These are phyloP conservation scores for Pitangus sulphuratus DNA, from an alignment of 2,797 vertebrate genomes.

Conservation along the genomic window DNA sequence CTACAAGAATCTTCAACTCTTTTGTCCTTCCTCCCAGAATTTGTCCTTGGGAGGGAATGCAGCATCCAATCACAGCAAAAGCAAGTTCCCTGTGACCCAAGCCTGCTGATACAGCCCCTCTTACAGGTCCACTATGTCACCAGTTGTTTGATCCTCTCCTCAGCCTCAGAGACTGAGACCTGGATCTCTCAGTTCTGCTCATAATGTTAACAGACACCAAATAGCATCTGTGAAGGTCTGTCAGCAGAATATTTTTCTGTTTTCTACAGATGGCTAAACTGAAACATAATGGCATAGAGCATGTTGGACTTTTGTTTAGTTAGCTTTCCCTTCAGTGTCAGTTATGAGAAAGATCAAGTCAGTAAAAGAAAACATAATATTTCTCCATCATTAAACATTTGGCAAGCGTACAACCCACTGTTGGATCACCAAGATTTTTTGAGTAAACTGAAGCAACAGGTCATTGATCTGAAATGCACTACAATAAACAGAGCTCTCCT, in stretches of 20 bases:
- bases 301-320: neutral
- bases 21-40: neutral
- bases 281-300: neutral
- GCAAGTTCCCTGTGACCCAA: neutral
- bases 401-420: slow-evolving; percentile 8
- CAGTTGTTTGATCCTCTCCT: neutral
- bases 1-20: neutral
- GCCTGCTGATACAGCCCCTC: neutral
- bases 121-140: neutral
- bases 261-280: neutral
- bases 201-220: neutral
- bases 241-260: slow-evolving; percentile 4
- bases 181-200: neutral
- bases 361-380: neutral
- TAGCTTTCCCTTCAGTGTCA: neutral
- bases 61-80: neutral
- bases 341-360: neutral
- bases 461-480: slow-evolving; percentile 22
- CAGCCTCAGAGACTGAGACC: neutral
- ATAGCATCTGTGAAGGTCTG: neutral
- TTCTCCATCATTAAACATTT: neutral
- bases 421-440: neutral
- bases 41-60: neutral
- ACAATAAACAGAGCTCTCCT: slow-evolving; percentile 38
- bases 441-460: slow-evolving; percentile 3